These are phyloP conservation scores for Clarias platycephalus DNA, from an alignment of 2,797 vertebrate genomes.

Conservation along the genomic window DNA sequence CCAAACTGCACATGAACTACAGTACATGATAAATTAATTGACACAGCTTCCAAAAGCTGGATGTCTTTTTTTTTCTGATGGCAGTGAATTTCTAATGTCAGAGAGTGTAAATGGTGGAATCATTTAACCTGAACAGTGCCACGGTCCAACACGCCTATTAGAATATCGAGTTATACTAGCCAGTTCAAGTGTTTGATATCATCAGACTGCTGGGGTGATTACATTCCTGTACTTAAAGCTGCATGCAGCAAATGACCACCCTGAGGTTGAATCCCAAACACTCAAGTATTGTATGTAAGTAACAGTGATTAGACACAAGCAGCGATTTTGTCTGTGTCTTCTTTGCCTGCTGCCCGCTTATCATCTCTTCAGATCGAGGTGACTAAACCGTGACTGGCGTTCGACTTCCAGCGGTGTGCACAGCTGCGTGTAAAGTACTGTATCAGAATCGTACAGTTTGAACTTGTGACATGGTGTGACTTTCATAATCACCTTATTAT, in stretches of 20 bases:
- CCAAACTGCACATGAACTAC: neutral
- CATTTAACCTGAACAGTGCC: neutral
- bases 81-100: neutral
- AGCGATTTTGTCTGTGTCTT: neutral
- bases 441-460: neutral
- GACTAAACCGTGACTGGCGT: neutral
- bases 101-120: neutral
- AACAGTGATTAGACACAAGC: neutral
- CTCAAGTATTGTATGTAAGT: neutral
- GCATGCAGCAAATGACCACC: neutral
- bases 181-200: neutral
- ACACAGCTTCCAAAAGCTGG: neutral
- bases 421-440: neutral
- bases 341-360: neutral
- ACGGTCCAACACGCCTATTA: neutral
- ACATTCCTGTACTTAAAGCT: neutral
- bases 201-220: neutral
- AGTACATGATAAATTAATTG: neutral
- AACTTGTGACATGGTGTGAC: neutral
- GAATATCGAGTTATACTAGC: neutral
- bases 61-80: neutral
- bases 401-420: neutral
- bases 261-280: neutral
- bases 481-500: neutral
- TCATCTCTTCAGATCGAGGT: neutral